Base-by-base conservation (phyloP, 2,797 vertebrate genomes). In the Lepilemur septentrionalis region DNA sequence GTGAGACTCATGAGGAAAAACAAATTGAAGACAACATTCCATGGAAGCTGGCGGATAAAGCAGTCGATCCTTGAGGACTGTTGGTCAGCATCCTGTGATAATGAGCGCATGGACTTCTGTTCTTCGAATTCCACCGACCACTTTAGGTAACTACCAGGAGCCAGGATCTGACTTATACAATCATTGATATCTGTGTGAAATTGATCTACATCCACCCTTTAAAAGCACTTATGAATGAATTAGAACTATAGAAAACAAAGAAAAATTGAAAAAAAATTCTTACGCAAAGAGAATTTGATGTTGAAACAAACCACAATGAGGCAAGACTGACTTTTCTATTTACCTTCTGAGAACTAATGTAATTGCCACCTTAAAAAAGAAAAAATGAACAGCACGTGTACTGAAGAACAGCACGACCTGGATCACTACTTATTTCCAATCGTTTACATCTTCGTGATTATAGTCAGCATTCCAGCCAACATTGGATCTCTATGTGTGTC, bases 401-500 rank as follows among this genome's bases (percentile, higher is more conserved):
- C 91, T n/a, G 73, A 92, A 1, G 57, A 96, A 30, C 98, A 97
- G 22, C 98, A 98, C 3, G 76, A 91, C 8, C 0, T 97, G 22
- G 98, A 98, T 52, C 95, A 97, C 57, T 98, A 95, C 65, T 30
- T 98, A 0, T 99, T 99, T 96, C 93, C 99, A 7, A 78, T 97
- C 67, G 98, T 99, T 92, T 99, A 99, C 93, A 93, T 99, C 55
- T 46, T 81, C 28, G 97, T 99, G 89, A 97, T 99, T 35, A 32
- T 99, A 28, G 91, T 98, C 32, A 98, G 99, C 61, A 92, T 99
- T 95, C 99, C 99, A 0, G 97, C 98, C 95, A 99, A 99, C 48
- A 48, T 97, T 57, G 98, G 99, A 59, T 99, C 98, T 20, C 98
- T 99, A 0, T 99, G 97, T 15, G 98, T 99, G 72, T 99, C 99